Evolutionary conservation across 2,888 invertebrate genomes (phyloP), one percentile per base, ranked within the genome.

Genomic region (Malthinus flaveolus): DNA sequence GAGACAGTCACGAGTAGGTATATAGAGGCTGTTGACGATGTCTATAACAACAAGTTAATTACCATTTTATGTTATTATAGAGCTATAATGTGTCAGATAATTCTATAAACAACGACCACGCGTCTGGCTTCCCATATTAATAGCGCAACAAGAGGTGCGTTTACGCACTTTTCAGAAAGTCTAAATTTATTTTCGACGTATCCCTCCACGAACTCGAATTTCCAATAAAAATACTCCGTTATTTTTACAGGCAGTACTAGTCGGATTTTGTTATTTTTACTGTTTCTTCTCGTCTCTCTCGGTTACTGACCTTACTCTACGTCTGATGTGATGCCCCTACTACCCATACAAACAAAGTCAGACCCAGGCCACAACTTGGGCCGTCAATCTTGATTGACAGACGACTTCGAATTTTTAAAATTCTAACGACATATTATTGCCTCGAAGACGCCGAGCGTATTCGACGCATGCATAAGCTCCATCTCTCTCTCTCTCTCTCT

Each of bases 201-300:
- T 53, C 59, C 45, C 46, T 39, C 49, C 59, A 23, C 23, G 23
- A 59, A 47, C 32, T 59, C 60, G 61, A 73, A 75, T 77, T 76
- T 74, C 71, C 73, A 75, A 75, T 77, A 77, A 78, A 78, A 78
- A 77, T 78, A 70, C 75, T 65, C 78, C 78, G 78, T 78, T 78
- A 78, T 77, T 78, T 78, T 78, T 77, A 75, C 76, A 72, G 64
- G 69, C 71, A 59, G 67, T 66, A 66, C 73, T 72, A 73, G 73
- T 73, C 75, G 76, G 75, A 76, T 78, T 78, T 78, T 76, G 75
- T 77, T 76, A 75, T 76, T 76, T 77, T 76, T 76, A 75, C 76
- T 76, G 70, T 72, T 74, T 73, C 73, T 73, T 69, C 71, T 67
- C 65, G 74, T 74, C 74, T 73, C 64, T 62, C 57, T 68, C 69